Evolutionary conservation across 2,888 invertebrate genomes (phyloP).

Genomic region (Xestia sexstrigata): DNA sequence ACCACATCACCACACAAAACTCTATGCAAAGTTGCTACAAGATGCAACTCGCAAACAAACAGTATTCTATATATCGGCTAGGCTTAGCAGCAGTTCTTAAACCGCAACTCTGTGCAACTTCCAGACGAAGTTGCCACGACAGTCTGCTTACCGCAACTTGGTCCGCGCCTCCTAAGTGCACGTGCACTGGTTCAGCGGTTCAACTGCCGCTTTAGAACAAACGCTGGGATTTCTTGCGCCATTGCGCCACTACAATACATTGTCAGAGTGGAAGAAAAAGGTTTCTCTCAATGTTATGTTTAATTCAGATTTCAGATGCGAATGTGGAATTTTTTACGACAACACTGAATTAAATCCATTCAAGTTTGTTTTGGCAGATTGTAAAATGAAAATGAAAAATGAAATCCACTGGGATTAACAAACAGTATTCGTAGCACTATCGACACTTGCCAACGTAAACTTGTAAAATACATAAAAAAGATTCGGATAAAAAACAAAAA

Average conservation of each 20-base stretch:
- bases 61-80: slow-evolving; percentile 26
- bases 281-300: background rate
- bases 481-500: background rate
- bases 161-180: slow-evolving; percentile 11
- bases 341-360: background rate
- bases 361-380: background rate
- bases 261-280: slow-evolving; percentile 5
- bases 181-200: slow-evolving; percentile 6
- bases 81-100: slow-evolving; percentile 53
- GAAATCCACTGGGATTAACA: too few relatives aligned
- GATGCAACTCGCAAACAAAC: slow-evolving; percentile 31
- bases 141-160: slow-evolving; percentile 31
- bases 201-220: slow-evolving; percentile 38
- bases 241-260: slow-evolving; percentile 19
- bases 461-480: background rate
- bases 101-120: slow-evolving; percentile 34
- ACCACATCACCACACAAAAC: slow-evolving; percentile 1
- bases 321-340: background rate
- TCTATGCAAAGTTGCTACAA: slow-evolving; percentile 11
- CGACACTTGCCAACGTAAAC: background rate
- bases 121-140: slow-evolving; percentile 34
- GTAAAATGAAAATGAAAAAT: too few relatives aligned
- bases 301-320: slow-evolving; percentile 4
- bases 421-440: background rate
- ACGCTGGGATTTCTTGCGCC: slow-evolving; percentile 37